Evolutionary conservation across 2,797 vertebrate species (phyloP).

Genomic region (Mico argentatus): DNA sequence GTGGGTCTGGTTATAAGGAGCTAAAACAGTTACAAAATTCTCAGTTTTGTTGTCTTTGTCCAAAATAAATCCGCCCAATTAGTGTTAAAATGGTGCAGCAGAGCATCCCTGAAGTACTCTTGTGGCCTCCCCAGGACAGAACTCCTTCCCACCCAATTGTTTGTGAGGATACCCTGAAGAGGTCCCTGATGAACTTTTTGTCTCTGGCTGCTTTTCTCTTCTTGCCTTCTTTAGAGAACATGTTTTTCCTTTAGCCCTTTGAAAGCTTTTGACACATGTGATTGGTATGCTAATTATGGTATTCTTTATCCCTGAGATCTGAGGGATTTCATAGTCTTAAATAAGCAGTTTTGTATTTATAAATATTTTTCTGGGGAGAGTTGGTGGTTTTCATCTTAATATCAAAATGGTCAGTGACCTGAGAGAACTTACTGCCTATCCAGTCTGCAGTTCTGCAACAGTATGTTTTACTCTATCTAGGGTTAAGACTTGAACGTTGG

Average conservation of each 20-base stretch:
- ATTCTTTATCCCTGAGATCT: not conserved
- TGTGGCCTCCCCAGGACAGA: not conserved
- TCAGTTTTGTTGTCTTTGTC: not conserved
- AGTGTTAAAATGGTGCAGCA: not conserved
- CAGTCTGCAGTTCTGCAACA: not conserved
- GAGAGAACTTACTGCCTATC: not conserved
- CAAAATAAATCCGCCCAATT: not conserved
- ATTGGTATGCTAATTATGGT: not conserved
- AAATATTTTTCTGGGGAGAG: not conserved
- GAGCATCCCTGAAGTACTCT: not conserved
- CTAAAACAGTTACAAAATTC: not conserved
- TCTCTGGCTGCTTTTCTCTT: not conserved
- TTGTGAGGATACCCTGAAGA: not conserved
- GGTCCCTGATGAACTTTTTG: not conserved
- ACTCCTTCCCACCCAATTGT: not conserved
- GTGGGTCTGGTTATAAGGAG: not conserved
- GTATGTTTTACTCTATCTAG: not conserved
- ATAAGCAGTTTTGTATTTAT: not conserved
- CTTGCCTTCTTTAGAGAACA: not conserved
- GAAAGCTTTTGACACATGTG: conserved; percentile 35
- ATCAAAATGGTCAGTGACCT: not conserved
- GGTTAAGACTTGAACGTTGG: conserved; percentile 29
- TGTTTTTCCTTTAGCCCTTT: not conserved
- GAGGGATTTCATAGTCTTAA: not conserved
- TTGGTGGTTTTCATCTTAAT: conserved; percentile 46